A percentile compares a stretch with the other conserved stretches of the same genome.
Evolutionary conservation across 2,888 invertebrate genomes (phyloP).

Genomic region (Diogma glabrata): DNA sequence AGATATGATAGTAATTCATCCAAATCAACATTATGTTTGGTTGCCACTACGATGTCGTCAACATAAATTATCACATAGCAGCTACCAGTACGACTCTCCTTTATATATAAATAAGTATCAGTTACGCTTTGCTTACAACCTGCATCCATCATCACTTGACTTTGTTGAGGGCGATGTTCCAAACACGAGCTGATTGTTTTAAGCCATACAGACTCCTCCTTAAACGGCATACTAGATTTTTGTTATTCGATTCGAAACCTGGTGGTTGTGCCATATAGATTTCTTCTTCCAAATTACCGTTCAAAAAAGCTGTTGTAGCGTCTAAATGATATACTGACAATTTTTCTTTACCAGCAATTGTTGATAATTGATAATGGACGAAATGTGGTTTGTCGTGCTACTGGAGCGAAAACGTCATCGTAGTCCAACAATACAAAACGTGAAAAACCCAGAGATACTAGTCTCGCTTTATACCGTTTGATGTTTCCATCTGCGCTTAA

Average conservation of each 20-base stretch:
- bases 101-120: background rate
- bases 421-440: too few relatives aligned
- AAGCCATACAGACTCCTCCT: background rate
- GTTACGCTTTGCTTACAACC: background rate
- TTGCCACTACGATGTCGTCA: background rate
- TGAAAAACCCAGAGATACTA: too few relatives aligned
- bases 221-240: background rate
- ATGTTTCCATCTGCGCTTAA: too few relatives aligned
- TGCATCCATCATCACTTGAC: background rate
- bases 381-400: too few relatives aligned
- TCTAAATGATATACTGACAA: too few relatives aligned
- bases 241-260: background rate
- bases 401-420: too few relatives aligned
- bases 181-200: background rate
- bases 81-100: background rate
- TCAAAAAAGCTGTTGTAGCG: too few relatives aligned
- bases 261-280: too few relatives aligned
- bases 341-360: too few relatives aligned
- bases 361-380: too few relatives aligned
- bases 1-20: background rate
- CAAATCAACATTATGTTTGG: background rate
- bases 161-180: background rate
- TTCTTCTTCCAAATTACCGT: too few relatives aligned
- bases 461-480: too few relatives aligned
- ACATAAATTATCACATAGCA: background rate